Percentiles rank a stretch among this genome's conserved stretches.
Conservation (phyloP, 2,113 vertebrate genomes). For the Chitala chitala region DNA sequence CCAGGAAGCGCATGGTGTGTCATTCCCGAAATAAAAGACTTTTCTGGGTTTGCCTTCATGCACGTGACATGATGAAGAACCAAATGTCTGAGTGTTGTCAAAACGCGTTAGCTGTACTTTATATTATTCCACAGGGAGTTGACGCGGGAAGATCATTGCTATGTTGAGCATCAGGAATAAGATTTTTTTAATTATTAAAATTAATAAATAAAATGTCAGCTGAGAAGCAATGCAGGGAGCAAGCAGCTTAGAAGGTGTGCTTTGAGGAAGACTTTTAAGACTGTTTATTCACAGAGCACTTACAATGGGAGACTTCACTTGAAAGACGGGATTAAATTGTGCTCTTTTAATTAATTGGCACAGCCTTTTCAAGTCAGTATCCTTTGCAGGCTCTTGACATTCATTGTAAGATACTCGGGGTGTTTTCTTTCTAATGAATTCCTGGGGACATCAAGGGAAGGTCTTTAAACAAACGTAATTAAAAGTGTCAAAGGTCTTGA, state of each 20-base stretch:
- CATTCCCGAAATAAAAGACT: slow-evolving; percentile 31
- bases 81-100: neutral
- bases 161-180: neutral
- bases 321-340: slow-evolving; percentile 48
- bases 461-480: slow-evolving; percentile 60
- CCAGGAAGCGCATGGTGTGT: slow-evolving; percentile 32
- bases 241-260: neutral
- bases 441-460: slow-evolving; percentile 43
- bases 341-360: slow-evolving; percentile 57
- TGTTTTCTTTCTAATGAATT: slow-evolving; percentile 53
- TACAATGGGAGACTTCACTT: slow-evolving; percentile 40
- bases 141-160: neutral
- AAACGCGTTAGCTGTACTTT: neutral
- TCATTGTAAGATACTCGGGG: slow-evolving; percentile 45
- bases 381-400: slow-evolving; percentile 53
- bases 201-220: neutral
- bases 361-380: slow-evolving; percentile 42
- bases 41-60: slow-evolving; percentile 24
- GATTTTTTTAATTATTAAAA: neutral
- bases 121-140: no score
- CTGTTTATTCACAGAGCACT: slow-evolving; percentile 50
- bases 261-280: slow-evolving; percentile 31
- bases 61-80: neutral
- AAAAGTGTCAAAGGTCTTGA: slow-evolving; percentile 51
- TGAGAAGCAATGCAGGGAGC: neutral